Conservation (phyloP, 2,113 vertebrate genomes). For the Irena cyanogastra region DNA sequence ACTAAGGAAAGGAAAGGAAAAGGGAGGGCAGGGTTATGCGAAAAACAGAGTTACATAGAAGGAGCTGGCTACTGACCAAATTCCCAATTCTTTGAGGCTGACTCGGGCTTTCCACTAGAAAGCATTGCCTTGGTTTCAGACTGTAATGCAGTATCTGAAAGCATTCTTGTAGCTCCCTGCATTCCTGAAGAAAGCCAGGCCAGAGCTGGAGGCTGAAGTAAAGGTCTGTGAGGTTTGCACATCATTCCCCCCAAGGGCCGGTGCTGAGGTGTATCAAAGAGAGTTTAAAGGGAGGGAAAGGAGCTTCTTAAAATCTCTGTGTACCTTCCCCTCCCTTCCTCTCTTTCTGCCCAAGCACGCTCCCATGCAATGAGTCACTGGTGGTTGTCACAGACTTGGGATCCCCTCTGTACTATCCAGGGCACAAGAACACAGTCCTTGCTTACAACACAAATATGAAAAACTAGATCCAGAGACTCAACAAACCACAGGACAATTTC, state of each 20-base stretch:
- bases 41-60: slow-evolving; percentile 27
- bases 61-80: slow-evolving; percentile 24
- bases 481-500: background rate
- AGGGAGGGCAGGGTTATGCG: background rate
- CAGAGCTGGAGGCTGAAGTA: background rate
- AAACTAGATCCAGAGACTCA: background rate
- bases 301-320: background rate
- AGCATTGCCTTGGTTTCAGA: slow-evolving; percentile 5
- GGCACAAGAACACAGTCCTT: background rate
- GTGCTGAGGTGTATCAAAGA: slow-evolving; percentile 29
- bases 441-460: background rate
- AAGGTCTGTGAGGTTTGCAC: background rate
- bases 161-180: background rate
- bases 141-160: slow-evolving; percentile 35
- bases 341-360: background rate
- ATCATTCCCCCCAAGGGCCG: background rate
- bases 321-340: slow-evolving; percentile 37
- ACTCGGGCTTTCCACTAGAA: slow-evolving; percentile 44
- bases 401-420: background rate
- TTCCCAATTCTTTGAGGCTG: slow-evolving; percentile 41
- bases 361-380: background rate
- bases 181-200: slow-evolving; percentile 28
- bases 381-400: background rate
- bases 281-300: background rate
- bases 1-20: background rate